These are phyloP conservation scores for Meleagris gallopavo DNA, from an alignment of 2,113 vertebrate genomes.

Conservation along the genomic window DNA sequence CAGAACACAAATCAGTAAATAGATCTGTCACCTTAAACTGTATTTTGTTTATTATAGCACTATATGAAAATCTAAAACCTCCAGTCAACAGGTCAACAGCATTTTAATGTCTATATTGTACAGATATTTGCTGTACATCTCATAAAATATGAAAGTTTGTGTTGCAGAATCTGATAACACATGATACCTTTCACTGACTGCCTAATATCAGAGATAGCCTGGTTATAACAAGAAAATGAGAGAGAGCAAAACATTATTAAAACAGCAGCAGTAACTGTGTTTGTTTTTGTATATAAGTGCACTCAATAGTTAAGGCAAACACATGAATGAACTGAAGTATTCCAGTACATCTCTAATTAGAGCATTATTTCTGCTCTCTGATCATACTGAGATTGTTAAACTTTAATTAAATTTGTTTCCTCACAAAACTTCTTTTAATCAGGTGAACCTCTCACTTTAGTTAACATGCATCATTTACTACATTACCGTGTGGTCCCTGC, in stretches of 20 bases:
- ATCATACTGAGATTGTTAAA: not conserved
- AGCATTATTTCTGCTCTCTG: not conserved
- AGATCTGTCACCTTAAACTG: not conserved
- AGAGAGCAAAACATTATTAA: not conserved
- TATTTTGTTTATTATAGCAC: not conserved
- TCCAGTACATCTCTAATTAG: not conserved
- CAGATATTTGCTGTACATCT: not conserved
- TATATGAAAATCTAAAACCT: not conserved
- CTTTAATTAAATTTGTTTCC: not conserved
- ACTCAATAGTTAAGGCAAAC: not conserved
- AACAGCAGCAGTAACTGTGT: not conserved
- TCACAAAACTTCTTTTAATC: not conserved
- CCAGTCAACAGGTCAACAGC: not conserved
- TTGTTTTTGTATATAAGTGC: not conserved
- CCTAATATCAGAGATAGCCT: not conserved
- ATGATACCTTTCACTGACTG: not conserved
- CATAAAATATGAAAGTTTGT: not conserved
- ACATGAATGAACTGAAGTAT: not conserved
- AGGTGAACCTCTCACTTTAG: not conserved
- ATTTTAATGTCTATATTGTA: not conserved
- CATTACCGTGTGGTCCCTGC: not conserved
- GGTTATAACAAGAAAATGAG: not conserved
- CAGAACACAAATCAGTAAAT: not conserved
- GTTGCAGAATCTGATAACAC: not conserved
- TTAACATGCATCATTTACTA: not conserved